A percentile compares a stretch with the other conserved stretches of the same genome.
phyloP scores from a whole-genome alignment of 1,140 invertebrate genomes.

The Zaprionus ornatus region DNA sequence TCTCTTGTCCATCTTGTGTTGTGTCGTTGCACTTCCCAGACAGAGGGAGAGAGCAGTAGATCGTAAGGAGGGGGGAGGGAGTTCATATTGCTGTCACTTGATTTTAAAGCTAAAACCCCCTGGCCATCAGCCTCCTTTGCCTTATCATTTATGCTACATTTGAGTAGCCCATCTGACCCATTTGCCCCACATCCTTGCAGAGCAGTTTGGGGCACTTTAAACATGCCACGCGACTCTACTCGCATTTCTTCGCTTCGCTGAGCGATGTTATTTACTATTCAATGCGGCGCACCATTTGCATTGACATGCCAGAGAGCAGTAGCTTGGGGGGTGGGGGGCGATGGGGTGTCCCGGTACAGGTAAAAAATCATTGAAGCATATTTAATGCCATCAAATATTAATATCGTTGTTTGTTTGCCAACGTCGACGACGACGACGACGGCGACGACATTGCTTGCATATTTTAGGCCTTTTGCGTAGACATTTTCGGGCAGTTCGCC shows the following conservation, averaged over 20 bases:
- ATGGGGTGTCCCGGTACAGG: conserved; percentile 13
- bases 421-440: conserved; percentile 22
- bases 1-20: not conserved
- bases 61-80: not conserved
- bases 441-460: conserved; percentile 45
- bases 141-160: conserved; percentile 40
- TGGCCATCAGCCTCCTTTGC: not conserved
- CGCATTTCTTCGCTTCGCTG: conserved; percentile 31
- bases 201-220: conserved; percentile 16
- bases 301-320: conserved; percentile 33
- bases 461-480: conserved; percentile 36
- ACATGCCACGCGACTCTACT: conserved; percentile 4
- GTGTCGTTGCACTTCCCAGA: not conserved
- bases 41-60: not conserved
- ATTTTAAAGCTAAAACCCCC: not conserved
- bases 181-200: conserved; percentile 6
- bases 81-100: not conserved
- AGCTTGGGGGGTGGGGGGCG: not conserved
- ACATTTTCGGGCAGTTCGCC: conserved; percentile 4
- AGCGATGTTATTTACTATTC: conserved; percentile 53
- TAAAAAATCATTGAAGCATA: conserved; percentile 64
- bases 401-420: conserved; percentile 52
- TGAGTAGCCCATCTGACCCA: conserved; percentile 38
- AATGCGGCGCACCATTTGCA: conserved; percentile 51
- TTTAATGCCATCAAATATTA: conserved; percentile 66